Evolutionary conservation across 2,797 vertebrate species (phyloP).

Genomic region (Phataginus tetradactyla): DNA sequence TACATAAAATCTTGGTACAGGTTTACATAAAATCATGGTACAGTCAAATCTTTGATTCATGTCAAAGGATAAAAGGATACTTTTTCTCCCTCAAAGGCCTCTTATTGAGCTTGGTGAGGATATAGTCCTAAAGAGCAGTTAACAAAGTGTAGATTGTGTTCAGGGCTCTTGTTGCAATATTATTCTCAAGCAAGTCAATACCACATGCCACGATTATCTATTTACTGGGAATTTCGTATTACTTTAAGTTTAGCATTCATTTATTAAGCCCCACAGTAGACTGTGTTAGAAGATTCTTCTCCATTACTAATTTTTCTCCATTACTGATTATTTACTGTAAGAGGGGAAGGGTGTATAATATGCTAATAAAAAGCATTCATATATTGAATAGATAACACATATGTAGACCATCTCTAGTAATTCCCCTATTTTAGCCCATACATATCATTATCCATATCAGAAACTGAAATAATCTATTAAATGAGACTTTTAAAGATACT

Average conservation of each 20-base stretch:
- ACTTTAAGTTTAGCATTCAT: not conserved
- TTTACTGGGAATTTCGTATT: not conserved
- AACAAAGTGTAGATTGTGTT: not conserved
- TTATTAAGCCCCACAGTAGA: not conserved
- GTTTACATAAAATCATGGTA: not conserved
- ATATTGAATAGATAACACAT: not conserved
- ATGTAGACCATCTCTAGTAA: not conserved
- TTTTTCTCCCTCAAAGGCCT: not conserved
- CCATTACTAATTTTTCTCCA: not conserved
- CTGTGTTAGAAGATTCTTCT: not conserved
- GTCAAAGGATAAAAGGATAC: not conserved
- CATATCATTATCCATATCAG: not conserved
- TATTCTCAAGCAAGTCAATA: not conserved
- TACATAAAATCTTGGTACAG: not conserved
- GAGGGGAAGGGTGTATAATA: not conserved
- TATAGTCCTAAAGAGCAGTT: not conserved
- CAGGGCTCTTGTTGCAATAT: not conserved
- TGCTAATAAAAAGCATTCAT: not conserved
- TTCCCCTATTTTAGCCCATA: not conserved
- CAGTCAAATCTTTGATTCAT: not conserved
- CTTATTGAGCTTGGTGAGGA: not conserved
- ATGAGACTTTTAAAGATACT: not conserved
- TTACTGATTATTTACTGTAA: not conserved
- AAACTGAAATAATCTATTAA: not conserved
- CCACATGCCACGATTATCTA: not conserved